Conservation (phyloP, 1,140 invertebrate genomes). For the Hyles euphorbiae region DNA sequence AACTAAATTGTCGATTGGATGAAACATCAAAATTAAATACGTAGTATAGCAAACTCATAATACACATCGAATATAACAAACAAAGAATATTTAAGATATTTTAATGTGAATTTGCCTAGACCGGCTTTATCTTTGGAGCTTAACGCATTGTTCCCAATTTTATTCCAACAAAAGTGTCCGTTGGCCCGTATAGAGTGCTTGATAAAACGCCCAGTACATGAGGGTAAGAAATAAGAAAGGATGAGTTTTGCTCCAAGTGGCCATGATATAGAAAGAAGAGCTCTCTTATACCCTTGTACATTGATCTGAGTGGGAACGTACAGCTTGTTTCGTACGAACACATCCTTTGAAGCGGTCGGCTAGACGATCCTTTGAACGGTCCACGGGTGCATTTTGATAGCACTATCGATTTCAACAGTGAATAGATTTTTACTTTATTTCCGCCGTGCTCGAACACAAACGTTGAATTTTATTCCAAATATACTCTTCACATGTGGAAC, state of each 20-base stretch:
- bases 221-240: constrained; percentile 24
- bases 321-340: constrained; percentile 47
- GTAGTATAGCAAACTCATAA: no score
- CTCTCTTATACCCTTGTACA: constrained; percentile 39
- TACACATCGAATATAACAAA: no score
- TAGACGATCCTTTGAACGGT: constrained; percentile 43
- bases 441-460: constrained; percentile 7
- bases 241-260: constrained; percentile 29
- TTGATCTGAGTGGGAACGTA: constrained; percentile 46
- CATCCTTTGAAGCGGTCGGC: constrained; percentile 51
- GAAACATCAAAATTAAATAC: no score
- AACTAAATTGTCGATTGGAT: no score
- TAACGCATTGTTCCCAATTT: no score
- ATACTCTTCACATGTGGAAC: background rate
- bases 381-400: constrained; percentile 24
- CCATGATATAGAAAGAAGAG: constrained; percentile 27
- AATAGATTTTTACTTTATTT: constrained; percentile 25
- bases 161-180: no score
- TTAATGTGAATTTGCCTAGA: no score
- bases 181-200: no score
- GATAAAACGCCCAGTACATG: no score
- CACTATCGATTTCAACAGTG: constrained; percentile 22
- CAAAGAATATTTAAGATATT: no score
- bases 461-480: constrained; percentile 5
- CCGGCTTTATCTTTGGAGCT: no score